Evolutionary conservation across 2,888 invertebrate species (phyloP).

Genomic region (Ceramica pisi): DNA sequence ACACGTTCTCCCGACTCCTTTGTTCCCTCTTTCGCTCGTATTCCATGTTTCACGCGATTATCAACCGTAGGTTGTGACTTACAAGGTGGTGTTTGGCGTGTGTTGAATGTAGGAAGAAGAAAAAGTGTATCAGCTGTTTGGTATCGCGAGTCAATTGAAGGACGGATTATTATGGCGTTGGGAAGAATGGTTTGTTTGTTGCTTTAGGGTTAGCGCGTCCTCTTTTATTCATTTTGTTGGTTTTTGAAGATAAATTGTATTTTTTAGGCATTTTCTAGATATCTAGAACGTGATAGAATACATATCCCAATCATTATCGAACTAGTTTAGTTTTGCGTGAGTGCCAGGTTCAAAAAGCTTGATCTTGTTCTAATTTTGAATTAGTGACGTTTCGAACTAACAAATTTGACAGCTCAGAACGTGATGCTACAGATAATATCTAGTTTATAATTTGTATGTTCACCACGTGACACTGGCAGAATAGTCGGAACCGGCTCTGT

Average conservation of each 20-base stretch:
- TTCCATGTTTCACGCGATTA: constrained; percentile 48
- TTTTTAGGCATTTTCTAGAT: neutral
- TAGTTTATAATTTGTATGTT: no score
- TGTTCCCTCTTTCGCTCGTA: constrained; percentile 69
- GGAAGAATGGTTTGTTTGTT: constrained; percentile 55
- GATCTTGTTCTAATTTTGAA: constrained; percentile 8
- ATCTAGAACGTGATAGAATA: neutral
- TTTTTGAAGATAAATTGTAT: neutral
- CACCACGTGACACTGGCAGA: no score
- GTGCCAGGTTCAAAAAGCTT: neutral
- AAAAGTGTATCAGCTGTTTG: constrained; percentile 69
- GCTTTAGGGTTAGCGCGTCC: constrained; percentile 40
- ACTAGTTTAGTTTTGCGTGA: no score
- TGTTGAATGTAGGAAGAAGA: constrained; percentile 52
- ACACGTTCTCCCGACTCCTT: constrained; percentile 73
- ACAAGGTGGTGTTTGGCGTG: constrained; percentile 45
- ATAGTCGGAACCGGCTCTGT: no score
- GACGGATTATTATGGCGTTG: constrained; percentile 61
- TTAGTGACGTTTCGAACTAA: constrained; percentile 1
- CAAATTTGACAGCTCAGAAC: neutral
- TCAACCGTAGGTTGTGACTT: constrained; percentile 31
- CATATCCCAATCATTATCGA: neutral
- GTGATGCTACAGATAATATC: no score
- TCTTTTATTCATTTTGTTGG: constrained; percentile 15
- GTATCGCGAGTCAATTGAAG: constrained; percentile 67